Evolutionary conservation across 2,797 vertebrate genomes (phyloP), one percentile per base, ranked within the genome.

Genomic region (Helicolenus hilgendorfi): DNA sequence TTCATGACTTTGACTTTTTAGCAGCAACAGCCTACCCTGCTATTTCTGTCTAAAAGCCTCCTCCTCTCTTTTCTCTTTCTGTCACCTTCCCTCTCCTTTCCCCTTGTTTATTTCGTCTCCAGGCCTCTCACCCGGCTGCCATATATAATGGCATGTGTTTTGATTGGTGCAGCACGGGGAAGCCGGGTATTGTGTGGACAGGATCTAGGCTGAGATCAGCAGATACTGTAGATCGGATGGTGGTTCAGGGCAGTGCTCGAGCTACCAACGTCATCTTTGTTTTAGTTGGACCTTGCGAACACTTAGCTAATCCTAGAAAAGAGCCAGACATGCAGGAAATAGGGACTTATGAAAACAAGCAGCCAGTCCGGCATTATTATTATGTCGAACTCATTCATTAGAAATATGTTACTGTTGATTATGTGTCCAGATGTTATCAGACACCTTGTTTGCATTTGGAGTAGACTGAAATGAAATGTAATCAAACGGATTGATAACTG

Each of bases 161-260:
- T 91, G 79, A 93, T 95, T 96, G 93, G 96, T 95, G 93, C 91
- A 92, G 87, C 91, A 74, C 58, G 77, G 93, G 96, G 95, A 96
- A 97, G 95, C 79, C 58, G 88, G 82, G 89, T 87, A 96, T 98
- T 97, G 97, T 98, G 96, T 97, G 97, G 96, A 98, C 97, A 97
- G 97, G 97, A 97, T 98, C 96, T 97, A 24, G 82, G 90, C 90
- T 81, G 87, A 97, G 97, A 97, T 97, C 93, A 89, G 86, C 87
- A 88, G 85, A 94, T 89, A 45, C 41, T 45, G 41, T 45, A 96
- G 96, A 95, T 95, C 70, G 71, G 87, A 85, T 36, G 94, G 95
- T 79, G 92, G 91, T 94, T 83, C 64, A 89, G 90, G 93, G 94
- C 91, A 77, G 92, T 13, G 59, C 90, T 94, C 53, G 49, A 88